Percentiles rank a stretch among this genome's conserved stretches.
Conservation (phyloP, 1,140 invertebrate species). For the Sarcophaga bullata region DNA sequence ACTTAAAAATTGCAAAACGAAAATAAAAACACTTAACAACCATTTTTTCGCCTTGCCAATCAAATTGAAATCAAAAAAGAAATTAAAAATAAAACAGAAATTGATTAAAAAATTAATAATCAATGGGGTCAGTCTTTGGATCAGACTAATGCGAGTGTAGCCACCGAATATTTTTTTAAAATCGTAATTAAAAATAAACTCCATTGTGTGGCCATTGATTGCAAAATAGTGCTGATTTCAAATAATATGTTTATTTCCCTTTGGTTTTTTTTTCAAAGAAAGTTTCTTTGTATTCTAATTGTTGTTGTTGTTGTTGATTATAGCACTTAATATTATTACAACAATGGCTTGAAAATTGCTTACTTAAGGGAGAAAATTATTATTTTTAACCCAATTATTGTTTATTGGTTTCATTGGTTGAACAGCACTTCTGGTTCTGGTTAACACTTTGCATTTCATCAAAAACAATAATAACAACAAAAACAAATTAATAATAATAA, state of each 20-base stretch:
- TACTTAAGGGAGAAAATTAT: not conserved
- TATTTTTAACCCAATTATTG: not conserved
- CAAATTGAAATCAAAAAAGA: not conserved
- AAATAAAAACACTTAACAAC: not conserved
- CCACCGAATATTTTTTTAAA: too few relatives aligned
- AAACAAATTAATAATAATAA: too few relatives aligned
- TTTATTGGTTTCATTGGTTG: not conserved
- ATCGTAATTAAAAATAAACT: too few relatives aligned
- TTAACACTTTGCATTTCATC: not conserved
- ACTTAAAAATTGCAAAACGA: not conserved
- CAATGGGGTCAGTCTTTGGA: not conserved
- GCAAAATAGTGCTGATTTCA: conserved; percentile 33
- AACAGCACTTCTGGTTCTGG: not conserved
- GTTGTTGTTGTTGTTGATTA: not conserved
- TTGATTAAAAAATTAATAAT: not conserved
- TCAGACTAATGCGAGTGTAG: too few relatives aligned
- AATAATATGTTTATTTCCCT: not conserved
- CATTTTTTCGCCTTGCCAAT: not conserved
- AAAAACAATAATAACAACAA: not conserved
- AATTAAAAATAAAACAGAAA: not conserved
- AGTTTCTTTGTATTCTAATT: not conserved
- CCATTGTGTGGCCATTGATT: not conserved
- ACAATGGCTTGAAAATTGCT: not conserved
- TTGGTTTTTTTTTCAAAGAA: too few relatives aligned
- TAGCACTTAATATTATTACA: not conserved